Base-by-base conservation (phyloP, 2,888 invertebrate genomes). In the Microctonus aethiopoides region DNA sequence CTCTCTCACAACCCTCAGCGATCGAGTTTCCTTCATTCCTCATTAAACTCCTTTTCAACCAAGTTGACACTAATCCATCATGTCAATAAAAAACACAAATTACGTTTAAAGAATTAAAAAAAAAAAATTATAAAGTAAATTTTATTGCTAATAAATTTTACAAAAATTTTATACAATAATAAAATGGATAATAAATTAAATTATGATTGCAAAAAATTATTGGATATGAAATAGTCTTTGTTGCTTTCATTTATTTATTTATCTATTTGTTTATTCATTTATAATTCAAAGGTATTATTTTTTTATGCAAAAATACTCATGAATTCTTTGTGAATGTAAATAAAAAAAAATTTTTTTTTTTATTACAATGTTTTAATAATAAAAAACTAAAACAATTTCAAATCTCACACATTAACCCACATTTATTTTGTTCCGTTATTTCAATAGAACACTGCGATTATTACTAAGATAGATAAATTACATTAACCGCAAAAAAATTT, bases 381-480 rank as follows among this genome's bases (percentile, higher is more conserved):
- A 20, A 11, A 16, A 29, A 34, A 11, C 29, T 20, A 68, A 46
- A 71, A 72, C 71, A 65, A 75, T 75, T 73, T 73, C 52, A 63
- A 73, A 73, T 73, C 66, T 65, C 69, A 72, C 65, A 66, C 69
- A 73, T 75, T 75, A 73, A 75, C 75, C 75, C 67, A 73, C 72
- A 5, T 73, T 75, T 39, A 67, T n/a, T 13, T 54, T 29, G 20
- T 29, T 20, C 46, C 57, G 57, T 66, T 57, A 57, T 57, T 20
- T 29, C 57, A 13, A 13, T 57, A 32, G 16, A 57, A 29, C 13
- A 57, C 32, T 29, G 16, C 57, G 5, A 16, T 5, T 46, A 46
- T 16, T 46, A 9, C 20, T n/a, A 46, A 46, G n/a, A 46, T 20
- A n/a, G n/a, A n/a, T 46, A 3, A 61, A 68, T 68, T 61, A 34